These are phyloP conservation scores for Lasiurus cinereus DNA, from an alignment of 2,113 vertebrate genomes.

Conservation along the genomic window DNA sequence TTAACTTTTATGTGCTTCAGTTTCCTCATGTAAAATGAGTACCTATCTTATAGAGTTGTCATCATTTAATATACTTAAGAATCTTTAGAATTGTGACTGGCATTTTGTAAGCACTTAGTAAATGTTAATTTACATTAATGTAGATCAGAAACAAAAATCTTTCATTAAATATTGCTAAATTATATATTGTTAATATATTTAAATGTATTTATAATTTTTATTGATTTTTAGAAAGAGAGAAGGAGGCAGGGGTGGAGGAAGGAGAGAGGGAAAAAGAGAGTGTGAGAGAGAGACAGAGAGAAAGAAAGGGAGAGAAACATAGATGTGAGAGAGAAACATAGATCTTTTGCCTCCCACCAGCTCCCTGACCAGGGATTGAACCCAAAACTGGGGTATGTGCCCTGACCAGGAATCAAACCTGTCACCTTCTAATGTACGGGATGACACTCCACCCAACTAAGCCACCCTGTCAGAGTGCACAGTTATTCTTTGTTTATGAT, in stretches of 20 bases:
- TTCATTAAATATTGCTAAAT: background rate
- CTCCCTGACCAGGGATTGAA: background rate
- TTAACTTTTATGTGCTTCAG: background rate
- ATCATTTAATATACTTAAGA: background rate
- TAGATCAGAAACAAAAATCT: background rate
- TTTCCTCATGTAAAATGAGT: background rate
- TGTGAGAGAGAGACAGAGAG: background rate
- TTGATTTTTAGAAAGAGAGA: background rate
- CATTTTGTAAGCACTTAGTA: background rate
- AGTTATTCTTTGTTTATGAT: slow-evolving; percentile 13
- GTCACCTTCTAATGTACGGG: background rate
- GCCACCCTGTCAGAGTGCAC: background rate
- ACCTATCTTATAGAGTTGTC: background rate
- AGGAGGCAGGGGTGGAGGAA: background rate
- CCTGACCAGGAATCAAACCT: background rate
- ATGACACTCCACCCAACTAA: background rate
- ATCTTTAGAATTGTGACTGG: background rate
- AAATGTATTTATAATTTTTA: background rate
- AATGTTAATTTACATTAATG: background rate
- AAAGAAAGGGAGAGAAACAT: background rate
- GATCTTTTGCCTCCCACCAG: background rate
- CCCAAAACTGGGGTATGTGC: no score
- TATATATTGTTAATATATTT: background rate
- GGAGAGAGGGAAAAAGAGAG: no score
- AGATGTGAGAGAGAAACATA: background rate